Conservation (phyloP, 2,888 invertebrate species). For the Icerya purchasi region DNA sequence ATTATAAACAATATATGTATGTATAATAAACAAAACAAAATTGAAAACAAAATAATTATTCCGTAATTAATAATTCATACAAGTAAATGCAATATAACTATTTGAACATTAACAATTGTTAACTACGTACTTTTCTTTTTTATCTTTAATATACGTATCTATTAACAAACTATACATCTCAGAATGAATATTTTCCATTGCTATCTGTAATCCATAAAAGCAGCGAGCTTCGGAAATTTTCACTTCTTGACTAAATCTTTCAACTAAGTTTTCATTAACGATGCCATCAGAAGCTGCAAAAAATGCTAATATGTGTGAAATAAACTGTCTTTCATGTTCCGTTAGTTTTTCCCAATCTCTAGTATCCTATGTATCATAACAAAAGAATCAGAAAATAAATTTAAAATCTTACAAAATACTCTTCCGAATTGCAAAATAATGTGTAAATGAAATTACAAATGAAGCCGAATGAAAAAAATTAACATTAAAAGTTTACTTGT, state of each 20-base stretch:
- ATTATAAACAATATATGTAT: no score
- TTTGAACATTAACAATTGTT: no score
- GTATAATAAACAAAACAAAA: no score
- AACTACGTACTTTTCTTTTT: slow-evolving; percentile 61
- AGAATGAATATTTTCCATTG: slow-evolving; percentile 98
- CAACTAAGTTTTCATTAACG: slow-evolving; percentile 96
- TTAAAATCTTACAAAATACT: no score
- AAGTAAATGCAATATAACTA: no score
- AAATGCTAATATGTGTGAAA: slow-evolving; percentile 91
- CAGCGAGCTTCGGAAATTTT: slow-evolving; percentile 90
- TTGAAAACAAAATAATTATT: slow-evolving; percentile 14
- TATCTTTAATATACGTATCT: slow-evolving; percentile 82
- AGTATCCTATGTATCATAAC: slow-evolving; percentile 48
- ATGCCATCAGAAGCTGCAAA: slow-evolving; percentile 99
- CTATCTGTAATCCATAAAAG: slow-evolving; percentile 98
- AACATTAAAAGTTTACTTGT: no score
- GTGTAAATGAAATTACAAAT: neutral
- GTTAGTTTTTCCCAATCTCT: slow-evolving; percentile 70
- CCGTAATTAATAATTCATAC: no score
- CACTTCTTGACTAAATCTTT: slow-evolving; percentile 91
- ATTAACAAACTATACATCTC: slow-evolving; percentile 98
- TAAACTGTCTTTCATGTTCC: slow-evolving; percentile 74
- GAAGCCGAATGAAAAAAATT: no score
- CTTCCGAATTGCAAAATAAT: slow-evolving; percentile 15
- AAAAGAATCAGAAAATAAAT: no score